Evolutionary conservation across 2,888 invertebrate genomes (phyloP), one percentile per base, ranked within the genome.

Genomic region (Noctua janthina): DNA sequence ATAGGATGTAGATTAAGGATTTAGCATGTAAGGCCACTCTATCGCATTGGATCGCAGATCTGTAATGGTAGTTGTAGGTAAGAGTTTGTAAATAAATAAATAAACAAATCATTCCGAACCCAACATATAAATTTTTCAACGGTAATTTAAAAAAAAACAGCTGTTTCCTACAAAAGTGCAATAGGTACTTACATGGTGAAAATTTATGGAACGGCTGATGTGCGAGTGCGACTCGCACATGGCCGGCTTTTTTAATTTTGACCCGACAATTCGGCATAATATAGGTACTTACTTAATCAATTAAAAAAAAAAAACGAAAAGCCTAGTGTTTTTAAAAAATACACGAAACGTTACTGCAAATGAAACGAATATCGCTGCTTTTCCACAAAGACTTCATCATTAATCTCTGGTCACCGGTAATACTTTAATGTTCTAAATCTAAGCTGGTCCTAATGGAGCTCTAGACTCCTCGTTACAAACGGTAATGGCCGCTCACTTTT

Each of bases 401-500:
- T 78, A 82, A 90, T 85, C 82, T 89, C 29, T 69, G 69, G 75
- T 81, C 79, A 70, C 78, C 39, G 78, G 68, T 69, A 77, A 83
- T 78, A 79, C 70, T 89, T 88, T 86, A 90, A 88, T 85, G 86
- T 88, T 87, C 88, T 85, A 91, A 91, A 92, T 91, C 90, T 90
- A 87, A 87, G 84, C 86, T 86, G 86, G 82, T 87, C 87, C 87
- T 92, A 93, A 93, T 93, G 92, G 91, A 87, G 83, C 90, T 87
- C 79, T 86, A 88, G 89, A 91, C 90, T 87, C 86, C 90, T 92
- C 92, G 90, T 93, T 92, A 92, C 87, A 87, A 83, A 88, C 87
- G 87, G 85, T 94, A 94, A 94, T 94, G 93, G 92, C 85, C 90
- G 90, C 89, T 85, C 87, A 87, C 88, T 93, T 93, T 93, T 93